Evolutionary conservation across 2,797 vertebrate species (phyloP), one percentile per base, ranked within the genome.

Genomic region (Chromis chromis): DNA sequence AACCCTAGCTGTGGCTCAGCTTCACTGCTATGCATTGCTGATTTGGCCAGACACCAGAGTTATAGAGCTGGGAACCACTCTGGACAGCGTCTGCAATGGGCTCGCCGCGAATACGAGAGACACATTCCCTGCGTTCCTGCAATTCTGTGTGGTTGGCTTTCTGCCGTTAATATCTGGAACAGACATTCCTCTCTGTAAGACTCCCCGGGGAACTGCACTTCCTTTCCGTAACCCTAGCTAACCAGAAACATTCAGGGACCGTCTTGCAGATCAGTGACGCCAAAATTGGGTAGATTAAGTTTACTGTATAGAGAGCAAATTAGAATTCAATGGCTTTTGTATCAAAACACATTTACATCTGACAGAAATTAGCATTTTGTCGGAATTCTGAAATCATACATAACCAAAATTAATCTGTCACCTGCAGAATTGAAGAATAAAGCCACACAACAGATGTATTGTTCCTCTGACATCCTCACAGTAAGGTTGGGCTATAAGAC

Each of bases 111-210:
- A 84, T 65, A 70, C 71, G 68, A 79, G 65, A 83, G 66, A 73
- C 55, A 53, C 81, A 89, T 91, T 91, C 84, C 63, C 69, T 0
- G 65, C 78, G 36, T 86, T 89, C 87, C 66, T 65, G 64, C 6
- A 36, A 59, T 62, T 73, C 71, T 70, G 66, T 19, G 6, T 21
- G 78, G 66, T 70, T 70, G 70, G 12, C 64, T 88, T 69, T 75
- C 61, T 68, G 85, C 76, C 71, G 48, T 57, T 59, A 0, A 61
- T 61, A 86, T 85, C 77, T 49, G 42, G 56, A 80, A 25, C 76
- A 78, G 65, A 72, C 78, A 89, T 82, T 85, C 74, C 54, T 84
- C 33, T 9, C 22, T 46, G 22, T 64, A n/a, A 3, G 55, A 59
- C 77, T 72, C 84, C 85, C 78, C 2, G 40, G 46, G 68, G 79